Evolutionary conservation across 2,888 invertebrate species (phyloP).

Genomic region (Meloe dianella): DNA sequence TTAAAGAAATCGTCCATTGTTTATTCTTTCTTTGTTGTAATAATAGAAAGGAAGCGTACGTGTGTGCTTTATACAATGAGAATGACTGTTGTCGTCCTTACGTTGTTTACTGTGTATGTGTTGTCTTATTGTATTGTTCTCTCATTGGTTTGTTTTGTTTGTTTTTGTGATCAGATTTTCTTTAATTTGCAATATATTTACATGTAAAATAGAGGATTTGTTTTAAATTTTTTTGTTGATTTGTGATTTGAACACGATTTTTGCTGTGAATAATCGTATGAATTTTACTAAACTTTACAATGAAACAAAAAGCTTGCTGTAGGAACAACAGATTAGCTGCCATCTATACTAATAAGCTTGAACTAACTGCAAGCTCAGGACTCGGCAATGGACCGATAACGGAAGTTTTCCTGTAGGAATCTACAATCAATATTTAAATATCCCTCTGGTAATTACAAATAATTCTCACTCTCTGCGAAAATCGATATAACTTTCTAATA

Average conservation of each 20-base stretch:
- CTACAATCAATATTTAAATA: not conserved
- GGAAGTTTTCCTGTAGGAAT: conserved; percentile 4
- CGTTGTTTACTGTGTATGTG: conserved; percentile 5
- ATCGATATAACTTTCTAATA: not conserved
- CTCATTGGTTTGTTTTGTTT: not conserved
- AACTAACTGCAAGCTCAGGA: not conserved
- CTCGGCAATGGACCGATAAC: not conserved
- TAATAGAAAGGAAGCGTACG: conserved; percentile 43
- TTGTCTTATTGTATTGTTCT: conserved; percentile 25
- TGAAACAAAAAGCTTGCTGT: not conserved
- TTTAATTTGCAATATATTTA: conserved; percentile 6
- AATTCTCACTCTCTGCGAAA: not conserved
- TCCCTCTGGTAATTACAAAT: not conserved
- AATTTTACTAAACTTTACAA: not conserved
- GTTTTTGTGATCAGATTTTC: not conserved
- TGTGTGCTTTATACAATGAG: conserved; percentile 40
- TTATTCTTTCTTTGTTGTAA: conserved; percentile 40
- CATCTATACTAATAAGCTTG: not conserved
- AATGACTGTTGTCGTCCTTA: conserved; percentile 22
- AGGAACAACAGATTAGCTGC: not conserved
- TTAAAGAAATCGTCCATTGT: conserved; percentile 39
- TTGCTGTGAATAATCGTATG: not conserved
- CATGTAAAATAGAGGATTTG: not conserved
- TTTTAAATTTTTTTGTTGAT: not conserved
- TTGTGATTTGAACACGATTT: too few relatives aligned